A percentile compares a stretch with the other conserved stretches of the same genome.
These are phyloP conservation scores for Drosophila miranda DNA, from an alignment of 1,140 invertebrate genomes.

Conservation along the genomic window DNA sequence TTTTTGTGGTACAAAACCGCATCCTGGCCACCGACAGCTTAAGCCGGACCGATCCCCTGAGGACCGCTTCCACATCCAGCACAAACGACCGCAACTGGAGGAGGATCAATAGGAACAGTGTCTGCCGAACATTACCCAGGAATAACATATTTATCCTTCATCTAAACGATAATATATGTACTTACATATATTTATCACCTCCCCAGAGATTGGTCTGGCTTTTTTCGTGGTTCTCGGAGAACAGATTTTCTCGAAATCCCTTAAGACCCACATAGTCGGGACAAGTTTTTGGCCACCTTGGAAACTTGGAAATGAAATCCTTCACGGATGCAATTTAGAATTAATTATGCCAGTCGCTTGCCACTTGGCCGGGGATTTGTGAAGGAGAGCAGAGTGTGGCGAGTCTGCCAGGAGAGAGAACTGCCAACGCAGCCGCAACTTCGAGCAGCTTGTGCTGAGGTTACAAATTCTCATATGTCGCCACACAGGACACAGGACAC, in stretches of 20 bases:
- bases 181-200: too few species aligned
- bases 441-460: constrained; percentile 74
- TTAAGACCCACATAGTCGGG: not conserved
- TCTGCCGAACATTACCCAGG: too few species aligned
- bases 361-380: constrained; percentile 23
- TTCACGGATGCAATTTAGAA: constrained; percentile 66
- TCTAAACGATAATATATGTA: too few species aligned
- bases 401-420: too few species aligned
- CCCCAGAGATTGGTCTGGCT: too few species aligned
- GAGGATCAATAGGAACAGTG: too few species aligned
- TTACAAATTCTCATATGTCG: constrained; percentile 81
- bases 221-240: not conserved
- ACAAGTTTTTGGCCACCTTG: not conserved
- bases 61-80: too few species aligned
- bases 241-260: constrained; percentile 44
- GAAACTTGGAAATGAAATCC: constrained; percentile 23
- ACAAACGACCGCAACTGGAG: too few species aligned
- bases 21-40: too few species aligned
- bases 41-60: too few species aligned
- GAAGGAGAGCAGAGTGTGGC: not conserved
- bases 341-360: constrained; percentile 62
- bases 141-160: too few species aligned
- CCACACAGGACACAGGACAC: constrained; percentile 25
- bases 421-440: constrained; percentile 10
- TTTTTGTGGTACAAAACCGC: too few species aligned